These are phyloP conservation scores for Drosophila subquinaria DNA, from an alignment of 2,888 invertebrate genomes.

Conservation along the genomic window DNA sequence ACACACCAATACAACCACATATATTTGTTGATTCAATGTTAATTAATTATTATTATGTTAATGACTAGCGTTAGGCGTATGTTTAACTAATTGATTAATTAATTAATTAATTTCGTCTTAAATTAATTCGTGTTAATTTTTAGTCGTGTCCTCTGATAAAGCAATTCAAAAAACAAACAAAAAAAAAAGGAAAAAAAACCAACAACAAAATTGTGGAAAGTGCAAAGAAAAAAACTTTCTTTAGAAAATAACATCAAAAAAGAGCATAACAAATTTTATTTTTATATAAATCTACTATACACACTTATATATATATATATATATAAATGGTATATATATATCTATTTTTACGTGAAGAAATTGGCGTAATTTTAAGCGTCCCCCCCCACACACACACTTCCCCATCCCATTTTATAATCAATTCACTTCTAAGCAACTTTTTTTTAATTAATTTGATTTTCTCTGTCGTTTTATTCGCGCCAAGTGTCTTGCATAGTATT, in stretches of 20 bases:
- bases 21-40: constrained; percentile 83
- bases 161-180: constrained; percentile 40
- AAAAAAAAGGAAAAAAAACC: constrained; percentile 12
- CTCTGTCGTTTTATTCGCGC: constrained; percentile 48
- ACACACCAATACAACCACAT: constrained; percentile 44
- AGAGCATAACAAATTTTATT: constrained; percentile 65
- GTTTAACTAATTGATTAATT: constrained; percentile 64
- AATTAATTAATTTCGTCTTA: constrained; percentile 52
- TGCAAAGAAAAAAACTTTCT: constrained; percentile 41
- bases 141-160: constrained; percentile 54
- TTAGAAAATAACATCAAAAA: constrained; percentile 36
- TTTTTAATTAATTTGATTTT: constrained; percentile 29
- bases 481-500: constrained; percentile 76
- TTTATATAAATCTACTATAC: constrained; percentile 68
- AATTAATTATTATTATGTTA: constrained; percentile 79
- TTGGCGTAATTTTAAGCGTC: constrained; percentile 64
- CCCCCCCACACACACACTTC: constrained; percentile 1
- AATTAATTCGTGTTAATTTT: constrained; percentile 61
- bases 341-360: constrained; percentile 47
- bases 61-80: constrained; percentile 57
- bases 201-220: constrained; percentile 41
- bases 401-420: constrained; percentile 5
- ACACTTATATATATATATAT: constrained; percentile 46
- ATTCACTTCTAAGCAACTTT: constrained; percentile 35
- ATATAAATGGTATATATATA: constrained; percentile 31